Evolutionary conservation across 2,113 vertebrate species (phyloP).

Genomic region (Pollachius pollachius): DNA sequence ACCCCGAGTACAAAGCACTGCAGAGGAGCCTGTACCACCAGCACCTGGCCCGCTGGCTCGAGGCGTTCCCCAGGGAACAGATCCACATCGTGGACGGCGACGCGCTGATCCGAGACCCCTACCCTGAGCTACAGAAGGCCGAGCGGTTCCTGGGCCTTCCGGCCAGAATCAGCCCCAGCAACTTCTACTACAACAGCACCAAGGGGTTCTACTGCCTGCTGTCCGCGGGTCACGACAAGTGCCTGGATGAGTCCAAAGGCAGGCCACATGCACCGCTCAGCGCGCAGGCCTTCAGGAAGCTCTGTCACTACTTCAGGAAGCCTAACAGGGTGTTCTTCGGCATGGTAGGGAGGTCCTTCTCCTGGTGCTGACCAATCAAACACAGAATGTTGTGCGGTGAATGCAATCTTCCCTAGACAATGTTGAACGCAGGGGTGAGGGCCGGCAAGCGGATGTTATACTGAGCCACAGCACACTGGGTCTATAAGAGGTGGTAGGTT

Average conservation of each 20-base stretch:
- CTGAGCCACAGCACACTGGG: too few species aligned
- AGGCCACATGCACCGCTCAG: conserved; percentile 74
- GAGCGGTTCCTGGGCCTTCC: conserved; percentile 75
- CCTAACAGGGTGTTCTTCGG: conserved; percentile 77
- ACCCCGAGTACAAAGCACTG: conserved; percentile 75
- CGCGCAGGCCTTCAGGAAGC: conserved; percentile 65
- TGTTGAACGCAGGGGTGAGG: conserved; percentile 28
- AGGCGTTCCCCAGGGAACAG: conserved; percentile 72
- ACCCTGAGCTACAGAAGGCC: conserved; percentile 74
- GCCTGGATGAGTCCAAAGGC: conserved; percentile 80
- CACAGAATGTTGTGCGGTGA: not conserved
- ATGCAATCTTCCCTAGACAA: conserved; percentile 6
- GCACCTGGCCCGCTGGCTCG: conserved; percentile 74
- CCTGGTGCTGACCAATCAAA: conserved; percentile 74
- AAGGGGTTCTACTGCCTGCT: conserved; percentile 82
- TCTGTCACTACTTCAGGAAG: conserved; percentile 73
- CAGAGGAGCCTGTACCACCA: conserved; percentile 79
- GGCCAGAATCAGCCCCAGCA: conserved; percentile 65
- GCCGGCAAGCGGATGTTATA: not conserved
- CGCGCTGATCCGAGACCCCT: conserved; percentile 73
- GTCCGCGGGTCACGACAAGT: conserved; percentile 72
- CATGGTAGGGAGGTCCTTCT: conserved; percentile 76
- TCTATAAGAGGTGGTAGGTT: too few species aligned
- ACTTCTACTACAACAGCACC: conserved; percentile 82
- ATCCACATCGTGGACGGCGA: conserved; percentile 82